These are phyloP conservation scores for Cryptocephalus moraei DNA, from an alignment of 2,888 invertebrate genomes.

Conservation along the genomic window DNA sequence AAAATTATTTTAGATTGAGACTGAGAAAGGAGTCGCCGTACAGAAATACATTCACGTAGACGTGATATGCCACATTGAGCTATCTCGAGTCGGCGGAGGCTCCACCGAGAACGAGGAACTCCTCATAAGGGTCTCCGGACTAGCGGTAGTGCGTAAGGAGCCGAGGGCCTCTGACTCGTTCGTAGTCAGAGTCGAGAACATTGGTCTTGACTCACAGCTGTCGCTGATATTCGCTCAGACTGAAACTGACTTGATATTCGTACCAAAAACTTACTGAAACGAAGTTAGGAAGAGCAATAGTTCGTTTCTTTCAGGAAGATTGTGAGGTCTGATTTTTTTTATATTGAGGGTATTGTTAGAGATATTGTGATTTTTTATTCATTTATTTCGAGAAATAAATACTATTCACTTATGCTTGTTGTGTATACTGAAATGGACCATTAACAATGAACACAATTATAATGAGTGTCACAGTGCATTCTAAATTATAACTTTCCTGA, in stretches of 20 bases:
- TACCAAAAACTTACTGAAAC: constrained; percentile 33
- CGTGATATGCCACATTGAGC: constrained; percentile 55
- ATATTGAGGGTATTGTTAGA: no score
- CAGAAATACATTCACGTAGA: constrained; percentile 58
- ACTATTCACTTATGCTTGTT: no score
- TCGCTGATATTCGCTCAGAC: constrained; percentile 55
- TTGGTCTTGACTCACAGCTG: constrained; percentile 59
- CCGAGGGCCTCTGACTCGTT: constrained; percentile 45
- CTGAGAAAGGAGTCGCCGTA: constrained; percentile 38
- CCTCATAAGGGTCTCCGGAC: constrained; percentile 57
- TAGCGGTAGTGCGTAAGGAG: constrained; percentile 53
- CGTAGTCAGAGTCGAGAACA: constrained; percentile 51
- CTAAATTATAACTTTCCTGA: no score
- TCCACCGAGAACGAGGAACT: constrained; percentile 48
- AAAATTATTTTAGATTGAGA: constrained; percentile 22
- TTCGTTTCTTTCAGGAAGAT: no score
- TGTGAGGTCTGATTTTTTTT: no score
- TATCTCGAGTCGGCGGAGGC: constrained; percentile 49
- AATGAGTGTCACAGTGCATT: no score
- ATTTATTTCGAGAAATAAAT: no score
- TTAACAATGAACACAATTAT: no score
- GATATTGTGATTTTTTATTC: no score
- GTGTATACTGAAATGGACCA: no score
- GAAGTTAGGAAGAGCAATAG: no score
- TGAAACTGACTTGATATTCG: constrained; percentile 54